These are phyloP conservation scores for Suricata suricatta DNA, from an alignment of 2,113 vertebrate species.

Conservation along the genomic window DNA sequence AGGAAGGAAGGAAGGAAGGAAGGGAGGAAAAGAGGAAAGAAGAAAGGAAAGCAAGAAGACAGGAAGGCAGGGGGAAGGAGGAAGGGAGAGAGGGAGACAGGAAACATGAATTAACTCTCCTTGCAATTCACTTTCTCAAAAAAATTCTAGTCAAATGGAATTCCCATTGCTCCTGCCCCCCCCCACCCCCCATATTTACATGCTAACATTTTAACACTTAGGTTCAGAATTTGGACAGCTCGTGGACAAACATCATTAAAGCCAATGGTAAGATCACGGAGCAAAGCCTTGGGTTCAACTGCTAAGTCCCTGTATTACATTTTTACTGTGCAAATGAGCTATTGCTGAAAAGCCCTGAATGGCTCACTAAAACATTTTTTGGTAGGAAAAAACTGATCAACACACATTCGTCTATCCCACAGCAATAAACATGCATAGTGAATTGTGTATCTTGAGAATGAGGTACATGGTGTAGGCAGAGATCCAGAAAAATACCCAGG, in stretches of 20 bases:
- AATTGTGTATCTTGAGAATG: not conserved
- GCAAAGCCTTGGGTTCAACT: not conserved
- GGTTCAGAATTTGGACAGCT: not conserved
- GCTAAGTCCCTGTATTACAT: not conserved
- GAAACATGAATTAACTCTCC: not conserved
- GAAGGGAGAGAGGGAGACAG: not conserved
- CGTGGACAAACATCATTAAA: not conserved
- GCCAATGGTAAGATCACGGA: not conserved
- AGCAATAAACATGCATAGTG: not conserved
- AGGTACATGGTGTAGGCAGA: not conserved
- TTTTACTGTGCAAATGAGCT: not conserved
- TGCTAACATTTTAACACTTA: not conserved
- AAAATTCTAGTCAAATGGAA: not conserved
- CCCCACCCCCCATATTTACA: not conserved
- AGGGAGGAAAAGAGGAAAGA: rapidly evolving
- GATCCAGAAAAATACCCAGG: not conserved
- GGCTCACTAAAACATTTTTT: not conserved
- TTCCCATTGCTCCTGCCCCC: too few relatives aligned
- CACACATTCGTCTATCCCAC: not conserved
- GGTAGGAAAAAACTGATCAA: not conserved
- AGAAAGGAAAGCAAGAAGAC: too few relatives aligned
- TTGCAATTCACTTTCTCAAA: not conserved
- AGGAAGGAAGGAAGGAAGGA: not conserved
- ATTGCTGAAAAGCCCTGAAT: not conserved
- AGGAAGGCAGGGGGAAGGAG: too few relatives aligned